These are phyloP conservation scores for Augochlora pura DNA, from an alignment of 1,140 invertebrate genomes.

Conservation along the genomic window DNA sequence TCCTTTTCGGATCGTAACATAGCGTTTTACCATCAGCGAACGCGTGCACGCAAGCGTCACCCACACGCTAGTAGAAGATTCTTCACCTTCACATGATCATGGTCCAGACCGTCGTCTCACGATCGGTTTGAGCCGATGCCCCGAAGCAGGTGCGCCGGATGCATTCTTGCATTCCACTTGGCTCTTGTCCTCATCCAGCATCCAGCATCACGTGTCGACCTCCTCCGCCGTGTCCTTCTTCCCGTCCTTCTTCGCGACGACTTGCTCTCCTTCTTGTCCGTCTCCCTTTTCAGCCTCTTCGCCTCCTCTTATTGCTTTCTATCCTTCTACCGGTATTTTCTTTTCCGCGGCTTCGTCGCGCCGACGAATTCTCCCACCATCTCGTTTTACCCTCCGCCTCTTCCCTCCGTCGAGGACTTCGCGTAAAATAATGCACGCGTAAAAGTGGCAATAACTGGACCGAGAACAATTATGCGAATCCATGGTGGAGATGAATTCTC, in stretches of 20 bases:
- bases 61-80: conserved; percentile 38
- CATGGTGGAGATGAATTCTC: no score
- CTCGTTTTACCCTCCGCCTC: no score
- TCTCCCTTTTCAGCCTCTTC: background rate
- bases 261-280: conserved; percentile 33
- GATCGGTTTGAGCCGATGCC: conserved; percentile 56
- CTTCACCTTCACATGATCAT: conserved; percentile 14
- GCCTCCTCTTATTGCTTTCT: conserved; percentile 3
- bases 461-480: no score
- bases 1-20: background rate
- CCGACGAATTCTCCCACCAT: background rate
- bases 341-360: conserved; percentile 4
- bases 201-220: conserved; percentile 63
- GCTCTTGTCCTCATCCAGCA: conserved; percentile 64
- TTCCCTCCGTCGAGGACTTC: no score
- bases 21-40: background rate
- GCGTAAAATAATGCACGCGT: no score
- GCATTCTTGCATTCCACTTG: conserved; percentile 66
- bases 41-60: conserved; percentile 30
- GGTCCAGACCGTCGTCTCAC: conserved; percentile 44
- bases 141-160: conserved; percentile 65
- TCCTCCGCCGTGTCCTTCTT: conserved; percentile 46
- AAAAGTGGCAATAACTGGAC: no score
- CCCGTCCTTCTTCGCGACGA: conserved; percentile 13
- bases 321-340: conserved; percentile 20